Evolutionary conservation across 2,797 vertebrate species (phyloP).

Genomic region (Rhinoraja longicauda): DNA sequence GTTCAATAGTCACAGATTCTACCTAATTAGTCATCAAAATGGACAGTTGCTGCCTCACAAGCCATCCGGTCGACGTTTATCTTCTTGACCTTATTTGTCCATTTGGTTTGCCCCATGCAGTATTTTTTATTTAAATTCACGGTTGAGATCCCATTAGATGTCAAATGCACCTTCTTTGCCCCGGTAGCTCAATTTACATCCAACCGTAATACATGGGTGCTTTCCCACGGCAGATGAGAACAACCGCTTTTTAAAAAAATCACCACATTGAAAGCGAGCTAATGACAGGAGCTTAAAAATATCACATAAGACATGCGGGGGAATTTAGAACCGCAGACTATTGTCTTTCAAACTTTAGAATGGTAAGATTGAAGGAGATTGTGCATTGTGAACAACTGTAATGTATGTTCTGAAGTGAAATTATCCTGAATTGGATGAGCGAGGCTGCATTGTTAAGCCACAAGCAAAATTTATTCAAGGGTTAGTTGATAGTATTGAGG

Average conservation of each 20-base stretch:
- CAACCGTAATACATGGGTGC: not conserved
- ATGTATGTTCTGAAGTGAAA: not conserved
- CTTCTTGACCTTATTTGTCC: constrained; percentile 34
- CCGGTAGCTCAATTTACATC: not conserved
- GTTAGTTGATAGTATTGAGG: not conserved
- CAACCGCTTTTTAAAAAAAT: not conserved
- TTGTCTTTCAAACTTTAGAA: not conserved
- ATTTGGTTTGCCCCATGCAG: not conserved
- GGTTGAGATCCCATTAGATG: not conserved
- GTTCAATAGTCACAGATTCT: constrained; percentile 26
- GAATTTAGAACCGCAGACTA: not conserved
- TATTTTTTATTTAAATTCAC: constrained; percentile 26
- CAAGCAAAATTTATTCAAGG: not conserved
- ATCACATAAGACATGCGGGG: not conserved
- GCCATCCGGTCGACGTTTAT: constrained; percentile 27
- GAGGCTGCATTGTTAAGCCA: not conserved
- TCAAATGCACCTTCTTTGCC: not conserved
- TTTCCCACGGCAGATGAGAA: too few relatives aligned
- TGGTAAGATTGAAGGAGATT: not conserved
- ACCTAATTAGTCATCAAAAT: constrained; percentile 30
- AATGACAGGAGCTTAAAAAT: not conserved
- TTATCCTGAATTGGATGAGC: not conserved
- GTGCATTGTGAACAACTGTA: not conserved
- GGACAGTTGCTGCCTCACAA: constrained; percentile 18
- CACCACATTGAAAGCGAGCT: not conserved